These are phyloP conservation scores for Aproaerema taeniolella DNA, from an alignment of 2,888 invertebrate genomes.

Conservation along the genomic window DNA sequence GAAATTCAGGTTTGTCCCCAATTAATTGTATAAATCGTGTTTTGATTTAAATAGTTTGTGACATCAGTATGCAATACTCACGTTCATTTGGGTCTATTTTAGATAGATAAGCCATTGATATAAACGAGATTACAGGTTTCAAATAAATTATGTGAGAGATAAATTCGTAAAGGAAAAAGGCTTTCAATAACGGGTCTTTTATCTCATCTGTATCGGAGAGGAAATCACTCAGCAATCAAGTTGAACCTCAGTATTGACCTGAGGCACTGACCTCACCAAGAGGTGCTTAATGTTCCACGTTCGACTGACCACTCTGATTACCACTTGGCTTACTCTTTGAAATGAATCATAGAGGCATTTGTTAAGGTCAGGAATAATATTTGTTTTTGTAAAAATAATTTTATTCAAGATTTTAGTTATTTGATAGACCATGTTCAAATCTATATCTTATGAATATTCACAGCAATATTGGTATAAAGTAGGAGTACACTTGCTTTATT, in stretches of 20 bases:
- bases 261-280: conserved; percentile 28
- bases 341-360: conserved; percentile 9
- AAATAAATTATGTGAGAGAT: conserved; percentile 4
- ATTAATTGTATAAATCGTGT: too few relatives aligned
- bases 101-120: not conserved
- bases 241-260: conserved; percentile 21
- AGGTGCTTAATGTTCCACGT: conserved; percentile 30
- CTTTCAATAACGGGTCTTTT: conserved; percentile 8
- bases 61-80: too few relatives aligned
- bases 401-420: too few relatives aligned
- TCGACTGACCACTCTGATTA: conserved; percentile 40
- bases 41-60: too few relatives aligned
- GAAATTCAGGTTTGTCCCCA: too few relatives aligned
- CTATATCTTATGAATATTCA: too few relatives aligned
- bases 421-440: too few relatives aligned
- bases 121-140: not conserved
- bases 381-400: too few relatives aligned
- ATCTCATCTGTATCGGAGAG: conserved; percentile 11
- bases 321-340: conserved; percentile 24
- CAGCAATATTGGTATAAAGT: too few relatives aligned
- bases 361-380: too few relatives aligned
- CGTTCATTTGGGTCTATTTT: not conserved
- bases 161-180: conserved; percentile 5
- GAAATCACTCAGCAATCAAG: conserved; percentile 20
- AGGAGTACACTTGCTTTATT: too few relatives aligned